Evolutionary conservation across 2,797 vertebrate genomes (phyloP).

Genomic region (Hypotaenidia philippensis): DNA sequence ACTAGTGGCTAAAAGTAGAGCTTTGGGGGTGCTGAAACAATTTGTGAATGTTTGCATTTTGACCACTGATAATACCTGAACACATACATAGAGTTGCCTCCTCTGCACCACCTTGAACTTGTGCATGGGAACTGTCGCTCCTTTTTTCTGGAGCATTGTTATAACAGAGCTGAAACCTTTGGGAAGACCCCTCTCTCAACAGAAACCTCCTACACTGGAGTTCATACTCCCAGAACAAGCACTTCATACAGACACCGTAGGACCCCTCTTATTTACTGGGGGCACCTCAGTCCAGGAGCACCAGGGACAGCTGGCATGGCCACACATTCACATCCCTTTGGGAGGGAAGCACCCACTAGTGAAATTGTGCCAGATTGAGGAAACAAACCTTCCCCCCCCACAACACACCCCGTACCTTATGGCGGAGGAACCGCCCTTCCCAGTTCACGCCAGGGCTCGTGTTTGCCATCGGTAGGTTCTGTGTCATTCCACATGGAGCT

Average conservation of each 20-base stretch:
- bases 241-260: fast-evolving
- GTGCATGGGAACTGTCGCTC: background rate
- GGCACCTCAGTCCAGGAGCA: background rate
- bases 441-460: background rate
- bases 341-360: background rate
- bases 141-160: background rate
- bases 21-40: background rate
- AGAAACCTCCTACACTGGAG: background rate
- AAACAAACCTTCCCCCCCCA: background rate
- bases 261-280: background rate
- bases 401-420: no score
- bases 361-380: background rate
- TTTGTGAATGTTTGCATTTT: background rate
- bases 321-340: background rate
- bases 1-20: background rate
- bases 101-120: background rate
- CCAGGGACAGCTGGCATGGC: fast-evolving
- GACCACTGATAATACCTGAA: background rate
- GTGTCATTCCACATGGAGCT: fast-evolving
- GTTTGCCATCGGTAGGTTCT: background rate
- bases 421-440: background rate
- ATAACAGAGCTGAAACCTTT: background rate
- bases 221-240: background rate
- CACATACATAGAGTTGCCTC: background rate
- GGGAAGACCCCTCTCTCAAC: background rate